Evolutionary conservation across 2,797 vertebrate species (phyloP).

Genomic region (Orientallactaga sibirica): DNA sequence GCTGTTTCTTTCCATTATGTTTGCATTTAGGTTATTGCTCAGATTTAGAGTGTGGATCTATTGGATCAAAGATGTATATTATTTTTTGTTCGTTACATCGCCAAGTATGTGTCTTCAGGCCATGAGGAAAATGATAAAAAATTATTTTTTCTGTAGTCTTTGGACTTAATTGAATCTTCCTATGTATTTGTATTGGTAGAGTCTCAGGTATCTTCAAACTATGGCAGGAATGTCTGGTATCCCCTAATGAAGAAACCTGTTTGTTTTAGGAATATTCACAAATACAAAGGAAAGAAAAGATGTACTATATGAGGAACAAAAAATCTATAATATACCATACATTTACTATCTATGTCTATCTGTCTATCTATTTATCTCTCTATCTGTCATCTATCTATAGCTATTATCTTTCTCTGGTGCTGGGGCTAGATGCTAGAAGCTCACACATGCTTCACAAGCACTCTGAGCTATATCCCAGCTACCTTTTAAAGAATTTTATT

Average conservation of each 20-base stretch:
- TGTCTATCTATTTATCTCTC: background rate
- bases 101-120: background rate
- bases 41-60: constrained; percentile 1
- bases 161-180: background rate
- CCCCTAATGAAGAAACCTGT: background rate
- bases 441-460: background rate
- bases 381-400: background rate
- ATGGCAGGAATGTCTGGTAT: background rate
- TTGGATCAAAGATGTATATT: background rate
- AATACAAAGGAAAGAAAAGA: constrained; percentile 22
- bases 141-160: background rate
- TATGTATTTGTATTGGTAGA: background rate
- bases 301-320: background rate
- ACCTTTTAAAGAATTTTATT: background rate
- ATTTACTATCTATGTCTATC: background rate
- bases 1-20: background rate
- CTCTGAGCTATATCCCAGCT: background rate
- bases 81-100: constrained; percentile 36
- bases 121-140: constrained; percentile 15
- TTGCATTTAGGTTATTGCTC: constrained; percentile 20
- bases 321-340: background rate
- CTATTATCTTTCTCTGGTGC: background rate
- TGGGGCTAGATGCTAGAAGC: background rate
- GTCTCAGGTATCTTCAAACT: background rate
- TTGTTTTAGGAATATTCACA: background rate